Evolutionary conservation across 2,888 invertebrate genomes (phyloP), one percentile per base, ranked within the genome.

Genomic region (Stenchaetothrips biformis): DNA sequence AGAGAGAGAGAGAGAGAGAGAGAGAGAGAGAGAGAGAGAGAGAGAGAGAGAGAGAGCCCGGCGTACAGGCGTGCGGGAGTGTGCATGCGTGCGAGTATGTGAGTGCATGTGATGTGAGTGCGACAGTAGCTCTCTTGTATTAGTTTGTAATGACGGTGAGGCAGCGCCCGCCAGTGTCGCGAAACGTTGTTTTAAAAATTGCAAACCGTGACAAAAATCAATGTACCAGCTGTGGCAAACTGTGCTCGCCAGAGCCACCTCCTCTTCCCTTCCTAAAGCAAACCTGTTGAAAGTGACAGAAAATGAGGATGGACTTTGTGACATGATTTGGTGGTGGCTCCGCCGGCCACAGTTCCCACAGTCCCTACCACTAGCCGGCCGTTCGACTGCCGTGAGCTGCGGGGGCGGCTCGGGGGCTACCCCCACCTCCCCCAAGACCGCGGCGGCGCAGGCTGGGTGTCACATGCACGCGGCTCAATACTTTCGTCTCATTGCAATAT

Each of bases 401-500:
- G 53, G 53, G 53, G 13, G 53, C 6, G 53, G 13, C 6, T 53
- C 37, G 37, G 53, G 53, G 53, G 3, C 53, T 7, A 16, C 13
- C 13, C 53, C 13, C 53, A 9, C 53, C 53, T 1, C 53, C 53
- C 13, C 53, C 53, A 53, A 16, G 53, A 9, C 49, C 49, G 53
- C 16, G 53, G 16, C 53, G 16, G 4, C 53, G 53, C 4, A 53
- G 4, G 18, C 13, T 37, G 37, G 67, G 25, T 74, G 67, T 74
- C 21, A 21, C 25, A 7, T 74, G 67, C 67, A 74, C 67, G 25
- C 67, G 67, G 67, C 67, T 74, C 67, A 74, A 74, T 74, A 21
- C 67, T 74, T 74, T 74, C 67, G 67, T 74, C 67, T 74, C 67
- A 74, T 74, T 74, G 67, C 67, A 74, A 74, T 74, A 74, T 74